phyloP scores from a whole-genome alignment of 2,797 vertebrate species.

The Cyprinodon diabolis region DNA sequence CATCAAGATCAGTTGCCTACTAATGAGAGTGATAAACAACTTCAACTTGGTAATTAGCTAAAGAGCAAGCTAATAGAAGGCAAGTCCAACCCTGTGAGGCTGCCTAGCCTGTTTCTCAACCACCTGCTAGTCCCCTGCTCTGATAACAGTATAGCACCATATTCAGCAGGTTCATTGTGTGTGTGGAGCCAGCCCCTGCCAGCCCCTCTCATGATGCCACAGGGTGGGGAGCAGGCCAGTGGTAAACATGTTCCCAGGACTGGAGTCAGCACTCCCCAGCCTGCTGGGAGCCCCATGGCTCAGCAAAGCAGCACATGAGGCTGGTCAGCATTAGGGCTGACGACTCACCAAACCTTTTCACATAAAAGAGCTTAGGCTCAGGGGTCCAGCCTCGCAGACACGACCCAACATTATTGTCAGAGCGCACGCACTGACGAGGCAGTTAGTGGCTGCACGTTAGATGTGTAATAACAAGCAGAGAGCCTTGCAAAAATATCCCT shows the following conservation, averaged over 20 bases:
- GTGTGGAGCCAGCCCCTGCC: conserved; percentile 26
- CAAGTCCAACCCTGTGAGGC: conserved; percentile 42
- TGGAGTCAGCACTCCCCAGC: conserved; percentile 83
- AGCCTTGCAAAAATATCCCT: background rate
- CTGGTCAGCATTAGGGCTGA: conserved; percentile 77
- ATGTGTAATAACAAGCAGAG: background rate
- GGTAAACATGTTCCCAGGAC: conserved; percentile 82
- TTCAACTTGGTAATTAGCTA: conserved; percentile 27
- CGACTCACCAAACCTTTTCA: conserved; percentile 73
- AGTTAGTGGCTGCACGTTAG: conserved; percentile 55
- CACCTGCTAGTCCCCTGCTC: conserved; percentile 34
- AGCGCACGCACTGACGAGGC: conserved; percentile 46
- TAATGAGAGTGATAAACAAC: conserved; percentile 20
- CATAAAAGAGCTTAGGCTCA: conserved; percentile 74
- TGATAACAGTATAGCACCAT: conserved; percentile 62
- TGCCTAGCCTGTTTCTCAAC: conserved; percentile 49
- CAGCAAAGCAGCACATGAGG: conserved; percentile 83
- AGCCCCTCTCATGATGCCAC: conserved; percentile 61
- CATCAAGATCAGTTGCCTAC: background rate
- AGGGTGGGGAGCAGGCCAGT: conserved; percentile 60
- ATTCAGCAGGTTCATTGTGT: conserved; percentile 87
- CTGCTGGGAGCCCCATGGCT: conserved; percentile 77
- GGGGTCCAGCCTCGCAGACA: conserved; percentile 56
- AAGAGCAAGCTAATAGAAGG: conserved; percentile 24
- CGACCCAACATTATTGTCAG: conserved; percentile 71